These are phyloP conservation scores for Gallirallus australis DNA, from an alignment of 2,797 vertebrate genomes.

Conservation along the genomic window DNA sequence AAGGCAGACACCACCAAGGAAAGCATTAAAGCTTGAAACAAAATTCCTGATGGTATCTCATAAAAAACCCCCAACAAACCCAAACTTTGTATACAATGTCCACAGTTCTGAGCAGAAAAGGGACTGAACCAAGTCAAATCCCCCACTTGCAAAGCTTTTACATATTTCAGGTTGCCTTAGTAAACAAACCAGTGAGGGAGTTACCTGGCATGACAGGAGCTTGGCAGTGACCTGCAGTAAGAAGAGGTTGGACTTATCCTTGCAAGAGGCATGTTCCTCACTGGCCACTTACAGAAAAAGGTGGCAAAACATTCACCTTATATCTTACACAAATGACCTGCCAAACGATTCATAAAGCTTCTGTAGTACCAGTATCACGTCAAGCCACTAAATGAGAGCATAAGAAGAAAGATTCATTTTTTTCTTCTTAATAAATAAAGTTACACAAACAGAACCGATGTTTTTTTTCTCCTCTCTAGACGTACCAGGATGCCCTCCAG, in stretches of 20 bases:
- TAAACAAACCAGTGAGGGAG: not conserved
- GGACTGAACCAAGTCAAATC: not conserved
- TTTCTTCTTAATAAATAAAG: not conserved
- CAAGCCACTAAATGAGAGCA: not conserved
- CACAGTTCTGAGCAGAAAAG: not conserved
- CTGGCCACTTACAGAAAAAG: not conserved
- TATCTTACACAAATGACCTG: not conserved
- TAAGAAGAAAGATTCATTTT: not conserved
- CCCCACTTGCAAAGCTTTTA: not conserved
- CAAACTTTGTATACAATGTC: not conserved
- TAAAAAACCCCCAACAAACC: not conserved
- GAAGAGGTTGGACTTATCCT: not conserved
- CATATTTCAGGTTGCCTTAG: not conserved
- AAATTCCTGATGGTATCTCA: not conserved
- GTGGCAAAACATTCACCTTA: not conserved
- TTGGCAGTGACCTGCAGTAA: not conserved
- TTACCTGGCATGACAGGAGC: not conserved
- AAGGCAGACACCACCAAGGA: not conserved
- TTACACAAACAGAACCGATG: not conserved
- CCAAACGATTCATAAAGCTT: not conserved
- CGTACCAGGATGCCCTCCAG: not conserved
- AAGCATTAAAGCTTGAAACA: not conserved
- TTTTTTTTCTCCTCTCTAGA: not conserved
- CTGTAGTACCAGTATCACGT: not conserved
- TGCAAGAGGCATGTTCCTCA: not conserved